Percentiles rank a stretch among this genome's conserved stretches.
These are phyloP conservation scores for Chelon auratus DNA, from an alignment of 2,797 vertebrate genomes.

Conservation along the genomic window DNA sequence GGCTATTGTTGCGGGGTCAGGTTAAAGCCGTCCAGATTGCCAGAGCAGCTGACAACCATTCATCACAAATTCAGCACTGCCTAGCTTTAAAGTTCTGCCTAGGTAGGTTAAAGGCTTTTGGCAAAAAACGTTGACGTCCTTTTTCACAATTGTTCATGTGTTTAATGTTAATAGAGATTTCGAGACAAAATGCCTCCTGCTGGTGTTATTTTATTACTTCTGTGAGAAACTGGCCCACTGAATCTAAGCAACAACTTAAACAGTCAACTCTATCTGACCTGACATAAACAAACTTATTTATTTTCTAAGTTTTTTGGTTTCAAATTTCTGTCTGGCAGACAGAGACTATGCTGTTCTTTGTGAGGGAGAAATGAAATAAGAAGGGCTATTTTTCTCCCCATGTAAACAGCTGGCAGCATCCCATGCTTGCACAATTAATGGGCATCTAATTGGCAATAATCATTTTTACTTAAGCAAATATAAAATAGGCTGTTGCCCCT, in stretches of 20 bases:
- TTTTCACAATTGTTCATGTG: neutral
- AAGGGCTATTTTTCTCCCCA: constrained; percentile 92
- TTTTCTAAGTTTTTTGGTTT: neutral
- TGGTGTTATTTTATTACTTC: neutral
- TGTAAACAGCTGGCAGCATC: constrained; percentile 97
- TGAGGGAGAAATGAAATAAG: constrained; percentile 86
- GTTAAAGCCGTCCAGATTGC: constrained; percentile 81
- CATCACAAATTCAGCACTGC: constrained; percentile 73
- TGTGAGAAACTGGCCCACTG: neutral
- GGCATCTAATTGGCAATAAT: constrained; percentile 99
- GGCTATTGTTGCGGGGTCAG: constrained; percentile 84
- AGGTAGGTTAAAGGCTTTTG: constrained; percentile 59
- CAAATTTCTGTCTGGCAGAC: constrained; percentile 45
- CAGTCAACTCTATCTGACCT: neutral
- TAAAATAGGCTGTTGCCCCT: constrained; percentile 91
- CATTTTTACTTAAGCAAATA: constrained; percentile 94
- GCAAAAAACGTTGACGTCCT: constrained; percentile 32
- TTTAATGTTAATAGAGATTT: constrained; percentile 6
- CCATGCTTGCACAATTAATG: constrained; percentile 98
- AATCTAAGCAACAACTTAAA: neutral
- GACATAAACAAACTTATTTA: neutral
- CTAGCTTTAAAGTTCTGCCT: constrained; percentile 55
- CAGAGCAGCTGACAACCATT: constrained; percentile 81
- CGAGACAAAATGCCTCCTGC: neutral
- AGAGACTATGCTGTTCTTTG: constrained; percentile 69